Conservation (phyloP, 2,888 invertebrate genomes). For the Apoderus coryli region DNA sequence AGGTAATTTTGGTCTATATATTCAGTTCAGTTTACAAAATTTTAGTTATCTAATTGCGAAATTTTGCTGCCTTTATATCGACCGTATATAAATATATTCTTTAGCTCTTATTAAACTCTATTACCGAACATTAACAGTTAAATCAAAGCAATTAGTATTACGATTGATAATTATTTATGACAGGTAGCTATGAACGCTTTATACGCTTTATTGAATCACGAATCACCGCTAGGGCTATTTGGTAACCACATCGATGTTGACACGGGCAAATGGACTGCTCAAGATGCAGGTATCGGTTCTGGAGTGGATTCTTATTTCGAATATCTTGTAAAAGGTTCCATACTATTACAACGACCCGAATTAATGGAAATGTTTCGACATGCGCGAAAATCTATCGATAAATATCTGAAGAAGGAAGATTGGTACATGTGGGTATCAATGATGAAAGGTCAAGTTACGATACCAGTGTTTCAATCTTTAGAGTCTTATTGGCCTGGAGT, state of each 20-base stretch:
- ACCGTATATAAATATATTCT: too few relatives aligned
- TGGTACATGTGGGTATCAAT: slow-evolving; percentile 99
- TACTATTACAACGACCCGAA: slow-evolving; percentile 74
- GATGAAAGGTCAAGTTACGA: slow-evolving; percentile 86
- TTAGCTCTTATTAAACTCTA: too few relatives aligned
- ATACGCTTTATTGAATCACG: slow-evolving; percentile 71
- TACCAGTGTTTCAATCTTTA: slow-evolving; percentile 96
- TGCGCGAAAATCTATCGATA: slow-evolving; percentile 61
- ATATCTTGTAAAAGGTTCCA: slow-evolving; percentile 91
- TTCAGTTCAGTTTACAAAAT: slow-evolving; percentile 6
- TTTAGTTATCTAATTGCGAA: too few relatives aligned
- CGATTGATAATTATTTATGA: slow-evolving; percentile 13
- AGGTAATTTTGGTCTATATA: slow-evolving; percentile 36
- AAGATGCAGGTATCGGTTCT: slow-evolving; percentile 93
- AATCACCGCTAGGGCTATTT: slow-evolving; percentile 75
- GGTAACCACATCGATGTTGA: slow-evolving; percentile 96
- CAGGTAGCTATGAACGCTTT: slow-evolving; percentile 84
- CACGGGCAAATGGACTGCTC: slow-evolving; percentile 92
- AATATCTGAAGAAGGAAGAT: slow-evolving; percentile 82
- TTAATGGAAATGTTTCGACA: slow-evolving; percentile 84
- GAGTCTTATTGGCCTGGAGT: slow-evolving; percentile 99
- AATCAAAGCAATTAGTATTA: background rate
- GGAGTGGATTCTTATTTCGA: slow-evolving; percentile 98
- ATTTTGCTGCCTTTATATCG: too few relatives aligned
- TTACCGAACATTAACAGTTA: background rate